Base-by-base conservation (phyloP, 2,888 invertebrate genomes). In the Artemia sinica region DNA sequence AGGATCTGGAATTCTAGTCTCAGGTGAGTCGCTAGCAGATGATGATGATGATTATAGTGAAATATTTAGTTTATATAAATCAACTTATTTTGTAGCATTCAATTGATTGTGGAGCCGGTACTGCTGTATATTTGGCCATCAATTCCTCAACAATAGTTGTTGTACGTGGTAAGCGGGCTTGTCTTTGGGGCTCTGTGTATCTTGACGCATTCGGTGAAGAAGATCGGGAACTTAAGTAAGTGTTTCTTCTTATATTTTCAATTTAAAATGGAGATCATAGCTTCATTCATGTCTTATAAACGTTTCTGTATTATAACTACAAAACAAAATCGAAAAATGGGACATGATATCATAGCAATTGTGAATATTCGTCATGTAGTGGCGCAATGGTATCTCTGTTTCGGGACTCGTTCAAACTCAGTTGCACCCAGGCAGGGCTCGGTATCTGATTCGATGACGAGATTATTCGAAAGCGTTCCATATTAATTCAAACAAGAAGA, bases 181-280 rank as follows among this genome's bases (percentile, higher is more conserved):
- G 95, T 76, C 84, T 95, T 49, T 98, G n/a, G 97, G 97, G 97
- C 73, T 93, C 92, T 67, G 85, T 97, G 58, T 98, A 97, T 81
- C 84, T 98, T 68, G 98, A 98, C 80, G 90, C 89, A 77, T 95
- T 92, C 79, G 96, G 95, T 75, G 98, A 98, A 81, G 98, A 98
- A 81, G 97, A 98, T 81, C 83, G 91, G 72, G 96, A 97, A 82
- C 85, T 98, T 75, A 95, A 95, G 94, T 91, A 80, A 81, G 85
- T 80, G 66, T n/a, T n/a, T n/a, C n/a, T 11, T 28, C 8, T 12
- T 49, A 4, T n/a, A 10, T 28, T 2, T 48, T 12, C 28, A 66
- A 14, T 10, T 41, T 69, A 66, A 50, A 68, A 12, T 13, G n/a
- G 11, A 14, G 49, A 14, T 70, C 51, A 70, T 49, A 49, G 50